Conservation (phyloP, 2,888 invertebrate genomes). For the Digitonthophagus gazella region DNA sequence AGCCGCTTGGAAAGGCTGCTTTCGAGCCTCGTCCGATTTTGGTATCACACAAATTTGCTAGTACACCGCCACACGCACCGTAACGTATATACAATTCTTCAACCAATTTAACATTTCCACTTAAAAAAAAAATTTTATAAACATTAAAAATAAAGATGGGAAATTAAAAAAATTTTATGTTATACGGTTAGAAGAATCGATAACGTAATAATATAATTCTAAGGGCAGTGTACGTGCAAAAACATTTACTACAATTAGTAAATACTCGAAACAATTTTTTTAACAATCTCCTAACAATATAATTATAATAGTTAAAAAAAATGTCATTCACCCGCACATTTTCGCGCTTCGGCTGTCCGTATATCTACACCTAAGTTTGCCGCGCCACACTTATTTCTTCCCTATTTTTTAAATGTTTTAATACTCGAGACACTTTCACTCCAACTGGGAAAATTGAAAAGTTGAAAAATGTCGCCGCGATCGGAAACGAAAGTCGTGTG, state of each 20-base stretch:
- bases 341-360: constrained; percentile 20
- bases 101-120: constrained; percentile 28
- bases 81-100: constrained; percentile 37
- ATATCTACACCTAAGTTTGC: constrained; percentile 11
- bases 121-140: constrained; percentile 38
- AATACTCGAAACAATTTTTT: constrained; percentile 44
- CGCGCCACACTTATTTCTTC: neutral
- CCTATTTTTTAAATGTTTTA: neutral
- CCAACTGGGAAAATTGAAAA: neutral
- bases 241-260: constrained; percentile 22
- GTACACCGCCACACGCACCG: constrained; percentile 40
- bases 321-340: constrained; percentile 44
- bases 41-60: constrained; percentile 41
- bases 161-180: neutral
- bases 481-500: neutral
- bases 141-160: neutral
- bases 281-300: constrained; percentile 53
- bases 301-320: constrained; percentile 50
- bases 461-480: neutral
- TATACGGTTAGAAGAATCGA: no score
- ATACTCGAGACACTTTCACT: neutral
- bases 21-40: constrained; percentile 41
- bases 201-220: constrained; percentile 17
- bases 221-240: constrained; percentile 27
- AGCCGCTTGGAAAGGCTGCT: constrained; percentile 40